phyloP scores from a whole-genome alignment of 2,888 invertebrate species.

The Acrobasis repandana region DNA sequence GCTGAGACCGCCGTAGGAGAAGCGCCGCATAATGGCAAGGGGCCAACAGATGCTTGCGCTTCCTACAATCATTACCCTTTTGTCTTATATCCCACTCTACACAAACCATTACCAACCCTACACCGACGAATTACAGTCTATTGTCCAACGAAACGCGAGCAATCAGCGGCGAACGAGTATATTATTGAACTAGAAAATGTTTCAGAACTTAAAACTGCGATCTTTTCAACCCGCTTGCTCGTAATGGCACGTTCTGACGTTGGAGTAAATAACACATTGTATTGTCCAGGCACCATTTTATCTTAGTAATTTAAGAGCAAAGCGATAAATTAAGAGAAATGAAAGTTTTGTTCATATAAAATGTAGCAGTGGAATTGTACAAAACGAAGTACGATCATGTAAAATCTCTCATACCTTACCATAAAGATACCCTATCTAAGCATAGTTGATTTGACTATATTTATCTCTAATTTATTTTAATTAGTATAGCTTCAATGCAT shows the following conservation, averaged over 20 bases:
- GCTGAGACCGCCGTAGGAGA: conserved; percentile 49
- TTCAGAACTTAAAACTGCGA: conserved; percentile 63
- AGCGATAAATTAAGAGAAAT: conserved; percentile 1
- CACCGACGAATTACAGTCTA: conserved; percentile 33
- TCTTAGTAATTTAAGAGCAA: conserved; percentile 14
- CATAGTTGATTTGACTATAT: too few species aligned
- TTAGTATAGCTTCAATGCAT: too few species aligned
- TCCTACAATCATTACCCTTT: conserved; percentile 68
- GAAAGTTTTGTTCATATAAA: too few species aligned
- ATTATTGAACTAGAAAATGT: conserved; percentile 68
- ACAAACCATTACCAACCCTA: conserved; percentile 42
- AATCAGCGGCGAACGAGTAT: conserved; percentile 55
- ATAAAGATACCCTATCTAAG: too few species aligned
- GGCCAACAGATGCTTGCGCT: conserved; percentile 72
- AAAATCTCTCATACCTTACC: too few species aligned
- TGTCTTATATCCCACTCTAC: conserved; percentile 54
- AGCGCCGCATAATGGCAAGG: conserved; percentile 67
- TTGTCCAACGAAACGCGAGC: conserved; percentile 37
- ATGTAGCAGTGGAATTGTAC: too few species aligned
- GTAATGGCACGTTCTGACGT: conserved; percentile 29
- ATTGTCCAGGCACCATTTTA: conserved; percentile 13
- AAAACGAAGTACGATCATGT: too few species aligned
- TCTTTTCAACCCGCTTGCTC: conserved; percentile 42
- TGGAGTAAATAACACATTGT: conserved; percentile 33
- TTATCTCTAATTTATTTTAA: too few species aligned